phyloP scores from a whole-genome alignment of 2,113 vertebrate genomes.

The Colinus virginianus region DNA sequence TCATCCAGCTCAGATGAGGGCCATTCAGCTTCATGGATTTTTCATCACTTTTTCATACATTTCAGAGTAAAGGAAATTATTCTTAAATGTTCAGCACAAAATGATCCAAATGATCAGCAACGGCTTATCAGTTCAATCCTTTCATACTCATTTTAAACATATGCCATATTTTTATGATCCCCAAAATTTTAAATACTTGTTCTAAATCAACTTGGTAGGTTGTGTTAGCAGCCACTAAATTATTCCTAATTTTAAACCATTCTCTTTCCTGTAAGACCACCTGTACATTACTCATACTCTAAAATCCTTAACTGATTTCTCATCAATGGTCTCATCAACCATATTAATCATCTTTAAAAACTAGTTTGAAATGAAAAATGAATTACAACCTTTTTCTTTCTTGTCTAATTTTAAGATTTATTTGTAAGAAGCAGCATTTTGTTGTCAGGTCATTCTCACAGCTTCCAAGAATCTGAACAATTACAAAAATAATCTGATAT shows the following conservation, averaged over 20 bases:
- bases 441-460: background rate
- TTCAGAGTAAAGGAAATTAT: conserved; percentile 2
- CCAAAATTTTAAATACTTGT: background rate
- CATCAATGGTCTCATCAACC: background rate
- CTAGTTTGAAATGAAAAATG: background rate
- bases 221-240: background rate
- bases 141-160: conserved; percentile 1
- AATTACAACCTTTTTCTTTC: background rate
- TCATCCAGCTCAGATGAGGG: conserved; percentile 25
- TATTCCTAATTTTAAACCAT: background rate
- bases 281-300: background rate
- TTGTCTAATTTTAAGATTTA: background rate
- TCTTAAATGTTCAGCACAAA: conserved; percentile 18
- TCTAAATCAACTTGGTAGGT: background rate
- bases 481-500: background rate
- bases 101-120: background rate
- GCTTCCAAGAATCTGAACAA: background rate
- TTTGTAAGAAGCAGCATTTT: background rate
- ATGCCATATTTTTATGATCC: background rate
- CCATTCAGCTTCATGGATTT: conserved; percentile 3
- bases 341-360: background rate
- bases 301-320: background rate
- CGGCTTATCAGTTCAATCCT: background rate
- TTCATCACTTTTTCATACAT: background rate
- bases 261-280: background rate